Percentiles rank a stretch among this genome's conserved stretches.
These are phyloP conservation scores for Eumerus sabulonum DNA, from an alignment of 2,888 invertebrate genomes.

Conservation along the genomic window DNA sequence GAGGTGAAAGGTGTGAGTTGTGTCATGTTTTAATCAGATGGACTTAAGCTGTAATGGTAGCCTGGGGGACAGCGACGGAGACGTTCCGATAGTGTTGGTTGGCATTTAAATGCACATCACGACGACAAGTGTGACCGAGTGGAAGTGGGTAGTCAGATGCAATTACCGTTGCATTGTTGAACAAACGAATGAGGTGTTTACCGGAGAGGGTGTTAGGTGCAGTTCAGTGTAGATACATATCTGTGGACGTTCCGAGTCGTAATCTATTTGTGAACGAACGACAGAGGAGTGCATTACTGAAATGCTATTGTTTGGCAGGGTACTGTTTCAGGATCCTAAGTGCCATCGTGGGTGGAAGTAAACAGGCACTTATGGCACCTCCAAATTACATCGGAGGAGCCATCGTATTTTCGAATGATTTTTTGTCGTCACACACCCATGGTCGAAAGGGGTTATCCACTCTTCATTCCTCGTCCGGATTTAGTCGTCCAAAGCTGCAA, in stretches of 20 bases:
- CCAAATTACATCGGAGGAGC: no score
- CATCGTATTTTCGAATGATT: no score
- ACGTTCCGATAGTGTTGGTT: slow-evolving; percentile 43
- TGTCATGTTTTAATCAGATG: slow-evolving; percentile 52
- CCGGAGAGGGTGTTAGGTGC: slow-evolving; percentile 10
- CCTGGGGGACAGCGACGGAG: background rate
- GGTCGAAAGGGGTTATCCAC: no score
- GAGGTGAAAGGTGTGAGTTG: slow-evolving; percentile 1
- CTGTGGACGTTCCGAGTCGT: background rate
- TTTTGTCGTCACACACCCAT: no score
- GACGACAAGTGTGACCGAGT: slow-evolving; percentile 2
- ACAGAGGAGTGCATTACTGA: no score
- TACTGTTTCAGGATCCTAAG: no score
- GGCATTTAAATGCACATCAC: slow-evolving; percentile 60
- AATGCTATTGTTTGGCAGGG: no score
- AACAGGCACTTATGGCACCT: no score
- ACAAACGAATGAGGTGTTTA: slow-evolving; percentile 15
- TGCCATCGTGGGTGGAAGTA: no score
- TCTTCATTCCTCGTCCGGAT: no score
- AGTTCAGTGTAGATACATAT: slow-evolving; percentile 9
- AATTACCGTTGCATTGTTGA: slow-evolving; percentile 50
- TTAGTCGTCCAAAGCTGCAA: no score
- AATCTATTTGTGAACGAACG: background rate
- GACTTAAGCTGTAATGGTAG: slow-evolving; percentile 15
- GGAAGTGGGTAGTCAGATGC: slow-evolving; percentile 41